Evolutionary conservation across 2,797 vertebrate species (phyloP), one percentile per base, ranked within the genome.

Genomic region (Alauda arvensis): DNA sequence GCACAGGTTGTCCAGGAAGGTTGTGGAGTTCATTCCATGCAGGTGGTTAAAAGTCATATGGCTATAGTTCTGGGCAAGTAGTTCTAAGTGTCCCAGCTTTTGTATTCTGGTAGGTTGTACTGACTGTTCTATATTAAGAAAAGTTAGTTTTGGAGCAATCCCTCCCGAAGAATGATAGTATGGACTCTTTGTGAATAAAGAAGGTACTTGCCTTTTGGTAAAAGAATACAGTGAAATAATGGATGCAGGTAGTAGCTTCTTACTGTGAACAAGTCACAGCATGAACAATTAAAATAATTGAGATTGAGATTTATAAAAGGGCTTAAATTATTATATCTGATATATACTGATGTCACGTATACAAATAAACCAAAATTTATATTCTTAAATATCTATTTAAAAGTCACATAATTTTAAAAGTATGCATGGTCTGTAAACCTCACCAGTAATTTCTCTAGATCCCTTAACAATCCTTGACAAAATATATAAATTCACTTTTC

Each of bases 51-150:
- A 86, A 80, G 4, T 17, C 9, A 20, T 37, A 20, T 28, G 26
- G 8, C 24, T 61, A 3, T 21, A 25, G 4, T 51, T 34, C 37
- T 67, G 13, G 12, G 4, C 6, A 70, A 25, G 2, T 0, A 2
- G 9, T 18, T 87, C 3, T 42, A 59, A 9, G 3, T 39, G 10
- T 17, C 11, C 16, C 1, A 3, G 26, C 13, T 28, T 52, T 19
- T 48, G 52, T 20, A 59, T 18, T 59, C n/a, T 43, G 18, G 37
- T 20, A 25, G 17, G 17, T 24, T 52, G 7, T n/a, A 43, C 8
- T 68, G 33, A 10, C 18, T 52, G 12, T 34, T 80, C 34, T 60
- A 37, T 6, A 33, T 31, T 60, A 5, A 4, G 14, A 75, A 77
- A 70, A 70, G 14, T 29, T 16, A 8, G 2, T 31, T 46, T 85